Evolutionary conservation across 2,797 vertebrate genomes (phyloP).

Genomic region (Labroides dimidiatus): DNA sequence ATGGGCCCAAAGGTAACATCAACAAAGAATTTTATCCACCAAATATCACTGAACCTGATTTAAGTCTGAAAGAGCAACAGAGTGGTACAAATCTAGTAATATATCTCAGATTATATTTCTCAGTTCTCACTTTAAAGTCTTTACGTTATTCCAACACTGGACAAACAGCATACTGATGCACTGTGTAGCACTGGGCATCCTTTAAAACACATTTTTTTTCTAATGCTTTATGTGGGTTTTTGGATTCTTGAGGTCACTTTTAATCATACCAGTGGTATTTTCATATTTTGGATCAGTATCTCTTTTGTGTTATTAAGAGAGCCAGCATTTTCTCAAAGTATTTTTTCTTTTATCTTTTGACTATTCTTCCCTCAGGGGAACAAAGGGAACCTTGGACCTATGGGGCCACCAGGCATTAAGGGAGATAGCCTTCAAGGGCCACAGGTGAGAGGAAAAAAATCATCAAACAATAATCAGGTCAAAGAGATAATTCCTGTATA

Average conservation of each 20-base stretch:
- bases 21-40: background rate
- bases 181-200: background rate
- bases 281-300: background rate
- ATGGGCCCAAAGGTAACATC: conserved; percentile 85
- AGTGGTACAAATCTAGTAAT: too few relatives aligned
- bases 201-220: too few relatives aligned
- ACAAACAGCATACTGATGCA: background rate
- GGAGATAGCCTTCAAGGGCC: conserved; percentile 86
- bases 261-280: background rate
- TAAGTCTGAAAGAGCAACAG: background rate
- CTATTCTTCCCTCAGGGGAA: conserved; percentile 79
- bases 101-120: background rate
- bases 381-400: conserved; percentile 80
- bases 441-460: conserved; percentile 74
- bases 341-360: background rate
- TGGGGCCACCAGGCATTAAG: conserved; percentile 82
- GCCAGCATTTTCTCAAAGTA: background rate
- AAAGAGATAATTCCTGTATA: background rate
- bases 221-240: background rate
- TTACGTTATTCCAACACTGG: too few relatives aligned
- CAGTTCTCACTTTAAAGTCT: background rate
- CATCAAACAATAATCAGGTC: background rate
- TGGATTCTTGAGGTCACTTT: background rate
- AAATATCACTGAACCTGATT: background rate
- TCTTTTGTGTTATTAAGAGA: background rate